A percentile compares a stretch with the other conserved stretches of the same genome.
These are phyloP conservation scores for Diuraphis noxia DNA, from an alignment of 1,140 invertebrate genomes.

Conservation along the genomic window DNA sequence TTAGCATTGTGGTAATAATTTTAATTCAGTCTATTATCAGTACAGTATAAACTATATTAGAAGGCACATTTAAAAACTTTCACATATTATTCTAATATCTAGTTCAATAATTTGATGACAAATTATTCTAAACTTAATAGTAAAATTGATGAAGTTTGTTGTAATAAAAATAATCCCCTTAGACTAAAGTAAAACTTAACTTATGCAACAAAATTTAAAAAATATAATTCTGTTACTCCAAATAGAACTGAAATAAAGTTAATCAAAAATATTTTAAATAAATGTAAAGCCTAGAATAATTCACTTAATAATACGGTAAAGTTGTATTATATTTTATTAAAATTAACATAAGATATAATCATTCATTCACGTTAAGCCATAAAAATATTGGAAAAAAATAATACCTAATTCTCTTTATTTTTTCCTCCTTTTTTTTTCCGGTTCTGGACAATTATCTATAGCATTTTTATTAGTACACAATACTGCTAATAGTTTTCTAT, in stretches of 20 bases:
- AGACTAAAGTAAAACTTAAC: neutral
- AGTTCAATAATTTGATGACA: neutral
- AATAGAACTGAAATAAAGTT: neutral
- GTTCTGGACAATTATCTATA: neutral
- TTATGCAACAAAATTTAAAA: neutral
- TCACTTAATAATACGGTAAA: neutral
- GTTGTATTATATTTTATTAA: neutral
- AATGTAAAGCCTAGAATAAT: neutral
- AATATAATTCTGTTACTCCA: neutral
- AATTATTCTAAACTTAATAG: neutral
- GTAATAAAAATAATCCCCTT: neutral
- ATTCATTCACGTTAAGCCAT: neutral
- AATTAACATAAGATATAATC: neutral
- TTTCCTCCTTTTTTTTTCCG: neutral
- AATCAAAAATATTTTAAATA: neutral
- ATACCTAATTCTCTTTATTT: neutral
- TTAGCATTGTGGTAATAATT: neutral
- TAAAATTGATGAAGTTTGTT: neutral
- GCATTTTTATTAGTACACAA: constrained; percentile 14
- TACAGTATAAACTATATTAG: neutral
- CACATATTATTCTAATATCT: neutral
- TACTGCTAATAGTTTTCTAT: constrained; percentile 34
- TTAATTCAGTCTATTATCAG: neutral
- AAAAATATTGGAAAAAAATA: neutral
- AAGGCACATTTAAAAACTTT: neutral